A percentile compares a stretch with the other conserved stretches of the same genome.
These are phyloP conservation scores for Myzus persicae DNA, from an alignment of 1,140 invertebrate species.

Conservation along the genomic window DNA sequence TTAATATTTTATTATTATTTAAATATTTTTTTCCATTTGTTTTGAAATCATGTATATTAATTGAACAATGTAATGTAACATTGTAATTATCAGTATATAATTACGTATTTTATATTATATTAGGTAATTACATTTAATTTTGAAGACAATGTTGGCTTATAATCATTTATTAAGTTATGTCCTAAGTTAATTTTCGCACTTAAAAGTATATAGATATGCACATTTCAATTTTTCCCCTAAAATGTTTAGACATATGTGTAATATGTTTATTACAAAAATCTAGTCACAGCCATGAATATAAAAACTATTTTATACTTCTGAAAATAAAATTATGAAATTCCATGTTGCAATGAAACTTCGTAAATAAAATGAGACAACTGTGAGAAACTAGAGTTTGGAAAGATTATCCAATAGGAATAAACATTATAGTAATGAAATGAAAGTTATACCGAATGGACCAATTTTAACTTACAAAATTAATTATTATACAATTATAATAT, in stretches of 20 bases:
- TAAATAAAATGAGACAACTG: neutral
- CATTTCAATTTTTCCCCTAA: neutral
- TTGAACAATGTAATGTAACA: no score
- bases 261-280: neutral
- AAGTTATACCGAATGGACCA: neutral
- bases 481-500: constrained; percentile 17
- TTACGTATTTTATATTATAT: neutral
- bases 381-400: constrained; percentile 14
- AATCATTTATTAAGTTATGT: neutral
- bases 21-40: no score
- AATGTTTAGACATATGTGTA: neutral
- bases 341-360: neutral
- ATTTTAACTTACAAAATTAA: neutral
- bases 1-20: no score
- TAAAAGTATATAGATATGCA: neutral
- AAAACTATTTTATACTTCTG: neutral
- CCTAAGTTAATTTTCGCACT: neutral
- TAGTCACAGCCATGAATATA: neutral
- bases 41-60: no score
- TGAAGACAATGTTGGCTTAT: neutral
- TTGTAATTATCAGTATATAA: neutral
- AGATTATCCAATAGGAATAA: constrained; percentile 12
- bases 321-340: constrained; percentile 15
- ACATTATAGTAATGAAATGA: constrained; percentile 23
- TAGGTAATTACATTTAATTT: neutral